Conservation (phyloP, 2,113 vertebrate genomes). For the Melanocharis versteri region DNA sequence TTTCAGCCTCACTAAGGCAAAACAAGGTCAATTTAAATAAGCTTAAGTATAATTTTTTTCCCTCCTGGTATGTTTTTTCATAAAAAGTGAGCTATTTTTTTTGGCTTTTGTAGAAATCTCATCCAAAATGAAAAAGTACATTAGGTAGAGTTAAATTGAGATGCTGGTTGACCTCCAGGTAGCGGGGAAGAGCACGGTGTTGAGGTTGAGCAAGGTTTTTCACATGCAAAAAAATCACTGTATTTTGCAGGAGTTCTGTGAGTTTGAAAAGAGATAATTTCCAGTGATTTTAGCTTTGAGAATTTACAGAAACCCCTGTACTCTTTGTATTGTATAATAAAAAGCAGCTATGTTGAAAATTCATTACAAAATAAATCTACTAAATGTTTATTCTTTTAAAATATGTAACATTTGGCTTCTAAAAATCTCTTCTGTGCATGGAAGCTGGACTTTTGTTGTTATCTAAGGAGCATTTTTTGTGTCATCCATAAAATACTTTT, state of each 20-base stretch:
- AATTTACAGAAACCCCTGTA: background rate
- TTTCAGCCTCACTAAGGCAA: background rate
- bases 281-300: background rate
- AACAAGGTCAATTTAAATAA: background rate
- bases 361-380: background rate
- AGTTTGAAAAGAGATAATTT: background rate
- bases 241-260: background rate
- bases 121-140: background rate
- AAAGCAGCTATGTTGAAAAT: background rate
- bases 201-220: background rate
- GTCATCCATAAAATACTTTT: background rate
- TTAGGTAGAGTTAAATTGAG: background rate
- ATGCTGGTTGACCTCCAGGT: background rate
- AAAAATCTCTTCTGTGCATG: background rate
- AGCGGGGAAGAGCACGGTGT: rapidly evolving
- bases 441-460: background rate
- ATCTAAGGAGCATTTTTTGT: background rate
- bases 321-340: background rate
- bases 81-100: background rate
- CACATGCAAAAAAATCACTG: background rate
- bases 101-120: background rate
- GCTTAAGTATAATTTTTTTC: background rate
- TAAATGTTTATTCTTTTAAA: background rate
- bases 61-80: background rate
- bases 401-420: background rate